Percentiles rank a stretch among this genome's conserved stretches.
phyloP scores from a whole-genome alignment of 1,140 invertebrate genomes.

The Phenacoccus solenopsis region DNA sequence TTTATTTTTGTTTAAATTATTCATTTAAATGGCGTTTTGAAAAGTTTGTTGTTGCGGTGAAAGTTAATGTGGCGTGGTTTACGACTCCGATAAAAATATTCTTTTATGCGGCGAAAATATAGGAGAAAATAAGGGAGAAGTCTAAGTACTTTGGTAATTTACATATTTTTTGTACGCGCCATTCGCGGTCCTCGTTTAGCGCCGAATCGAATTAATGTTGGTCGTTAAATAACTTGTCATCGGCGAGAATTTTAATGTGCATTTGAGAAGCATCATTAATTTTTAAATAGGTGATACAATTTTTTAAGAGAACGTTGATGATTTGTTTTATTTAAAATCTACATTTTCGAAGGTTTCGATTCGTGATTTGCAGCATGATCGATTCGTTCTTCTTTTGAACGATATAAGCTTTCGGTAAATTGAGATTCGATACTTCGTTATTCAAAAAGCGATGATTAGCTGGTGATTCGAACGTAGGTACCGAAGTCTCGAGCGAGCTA shows the following conservation, averaged over 20 bases:
- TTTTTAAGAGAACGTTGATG: no score
- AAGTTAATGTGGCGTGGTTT: not conserved
- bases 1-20: not conserved
- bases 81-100: not conserved
- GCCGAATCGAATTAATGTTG: not conserved
- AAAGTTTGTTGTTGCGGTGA: not conserved
- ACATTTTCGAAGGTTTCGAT: no score
- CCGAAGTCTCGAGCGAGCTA: no score
- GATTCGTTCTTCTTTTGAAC: no score
- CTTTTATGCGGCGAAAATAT: not conserved
- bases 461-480: no score
- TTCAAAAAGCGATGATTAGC: no score
- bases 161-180: not conserved
- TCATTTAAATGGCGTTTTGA: not conserved
- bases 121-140: not conserved
- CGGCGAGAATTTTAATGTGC: not conserved
- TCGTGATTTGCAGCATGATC: no score
- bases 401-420: no score
- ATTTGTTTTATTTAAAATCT: no score
- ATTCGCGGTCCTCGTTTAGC: not conserved
- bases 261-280: no score
- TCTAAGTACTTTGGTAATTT: constrained; percentile 3
- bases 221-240: constrained; percentile 2
- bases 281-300: no score
- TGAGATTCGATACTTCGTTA: no score